Conservation (phyloP, 1,140 invertebrate genomes). For the Ericerus pela region DNA sequence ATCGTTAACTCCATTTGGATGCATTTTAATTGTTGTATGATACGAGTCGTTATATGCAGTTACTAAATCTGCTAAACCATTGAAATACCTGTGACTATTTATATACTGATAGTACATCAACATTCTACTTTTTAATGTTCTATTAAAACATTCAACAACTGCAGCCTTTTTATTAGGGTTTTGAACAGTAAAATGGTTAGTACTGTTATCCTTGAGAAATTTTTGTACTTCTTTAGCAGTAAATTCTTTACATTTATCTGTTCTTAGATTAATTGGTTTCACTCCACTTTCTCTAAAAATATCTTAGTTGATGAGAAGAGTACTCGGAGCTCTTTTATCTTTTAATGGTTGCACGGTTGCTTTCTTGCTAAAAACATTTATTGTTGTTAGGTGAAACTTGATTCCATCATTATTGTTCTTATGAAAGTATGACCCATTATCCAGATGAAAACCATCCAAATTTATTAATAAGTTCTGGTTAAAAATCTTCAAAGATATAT, state of each 20-base stretch:
- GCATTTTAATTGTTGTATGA: no score
- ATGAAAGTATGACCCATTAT: no score
- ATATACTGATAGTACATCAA: no score
- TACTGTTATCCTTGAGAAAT: conserved; percentile 23
- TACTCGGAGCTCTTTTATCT: conserved; percentile 24
- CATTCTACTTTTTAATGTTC: no score
- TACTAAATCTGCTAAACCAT: no score
- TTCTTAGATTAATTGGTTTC: neutral
- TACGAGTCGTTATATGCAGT: no score
- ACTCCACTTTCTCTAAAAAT: neutral
- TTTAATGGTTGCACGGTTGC: conserved; percentile 27
- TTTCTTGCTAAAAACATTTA: conserved; percentile 30
- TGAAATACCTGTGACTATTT: no score
- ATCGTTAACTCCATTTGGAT: no score
- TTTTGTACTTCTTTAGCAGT: conserved; percentile 20
- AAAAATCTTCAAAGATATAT: no score
- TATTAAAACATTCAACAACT: conserved; percentile 32
- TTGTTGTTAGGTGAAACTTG: conserved; percentile 29
- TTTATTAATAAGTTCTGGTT: no score
- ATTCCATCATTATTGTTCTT: conserved; percentile 25
- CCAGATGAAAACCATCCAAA: no score
- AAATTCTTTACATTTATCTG: conserved; percentile 26
- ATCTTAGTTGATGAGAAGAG: neutral
- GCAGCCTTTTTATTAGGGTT: conserved; percentile 30
- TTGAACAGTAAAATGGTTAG: conserved; percentile 29